Percentiles rank a stretch among this genome's conserved stretches.
phyloP scores from a whole-genome alignment of 2,888 invertebrate species.

The Euproctis similis region DNA sequence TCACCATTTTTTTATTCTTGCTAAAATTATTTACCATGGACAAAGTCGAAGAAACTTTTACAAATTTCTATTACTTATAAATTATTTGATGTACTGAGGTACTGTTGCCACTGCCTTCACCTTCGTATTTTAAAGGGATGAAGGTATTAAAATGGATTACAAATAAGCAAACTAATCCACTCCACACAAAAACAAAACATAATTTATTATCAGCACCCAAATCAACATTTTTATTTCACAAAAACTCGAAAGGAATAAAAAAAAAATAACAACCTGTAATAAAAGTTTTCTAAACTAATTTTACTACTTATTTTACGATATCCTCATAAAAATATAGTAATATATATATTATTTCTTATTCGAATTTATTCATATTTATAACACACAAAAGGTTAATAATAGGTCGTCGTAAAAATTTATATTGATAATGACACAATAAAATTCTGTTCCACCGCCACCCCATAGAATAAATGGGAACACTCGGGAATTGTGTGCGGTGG shows the following conservation, averaged over 20 bases:
- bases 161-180: not conserved
- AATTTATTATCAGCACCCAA: too few species aligned
- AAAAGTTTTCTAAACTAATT: constrained; percentile 8
- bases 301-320: constrained; percentile 13
- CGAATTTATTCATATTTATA: constrained; percentile 15
- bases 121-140: too few species aligned
- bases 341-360: constrained; percentile 9
- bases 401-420: constrained; percentile 17
- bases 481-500: not conserved
- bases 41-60: too few species aligned
- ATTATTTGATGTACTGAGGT: too few species aligned
- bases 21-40: too few species aligned
- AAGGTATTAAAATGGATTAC: constrained; percentile 5
- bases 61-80: too few species aligned
- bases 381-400: constrained; percentile 20
- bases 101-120: too few species aligned
- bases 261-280: too few species aligned
- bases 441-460: constrained; percentile 9
- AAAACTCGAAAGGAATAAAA: constrained; percentile 4
- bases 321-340: constrained; percentile 15
- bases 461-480: too few species aligned
- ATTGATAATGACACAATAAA: constrained; percentile 15
- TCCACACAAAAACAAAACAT: too few species aligned
- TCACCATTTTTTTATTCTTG: too few species aligned
- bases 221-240: constrained; percentile 1